Evolutionary conservation across 2,888 invertebrate species (phyloP).

Genomic region (Caenorhabditis becei): DNA sequence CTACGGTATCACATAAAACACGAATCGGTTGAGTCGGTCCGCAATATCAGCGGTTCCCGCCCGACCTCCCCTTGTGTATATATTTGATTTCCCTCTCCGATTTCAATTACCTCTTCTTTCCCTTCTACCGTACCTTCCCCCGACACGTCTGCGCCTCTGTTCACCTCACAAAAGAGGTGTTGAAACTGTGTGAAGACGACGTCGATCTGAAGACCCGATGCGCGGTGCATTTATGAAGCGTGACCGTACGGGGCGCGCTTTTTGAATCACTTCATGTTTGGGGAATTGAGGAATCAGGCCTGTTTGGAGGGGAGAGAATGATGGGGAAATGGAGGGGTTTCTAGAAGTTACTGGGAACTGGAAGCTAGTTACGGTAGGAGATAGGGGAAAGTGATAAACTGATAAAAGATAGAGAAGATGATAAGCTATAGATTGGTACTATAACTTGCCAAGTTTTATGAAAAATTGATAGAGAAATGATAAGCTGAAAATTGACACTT

Average conservation of each 20-base stretch:
- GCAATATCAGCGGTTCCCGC: conserved; percentile 51
- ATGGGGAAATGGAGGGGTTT: no score
- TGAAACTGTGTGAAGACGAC: conserved; percentile 39
- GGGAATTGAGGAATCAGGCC: conserved; percentile 1
- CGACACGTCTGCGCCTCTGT: conserved; percentile 48
- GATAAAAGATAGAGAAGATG: no score
- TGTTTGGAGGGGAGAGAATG: conserved; percentile 22
- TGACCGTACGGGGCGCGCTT: conserved; percentile 21
- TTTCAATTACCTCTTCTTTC: conserved; percentile 38
- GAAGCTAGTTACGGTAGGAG: not conserved
- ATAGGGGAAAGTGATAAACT: no score
- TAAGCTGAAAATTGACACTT: no score
- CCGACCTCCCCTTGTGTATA: conserved; percentile 49
- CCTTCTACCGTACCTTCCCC: conserved; percentile 14
- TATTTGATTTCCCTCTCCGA: conserved; percentile 36
- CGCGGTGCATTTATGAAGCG: conserved; percentile 62
- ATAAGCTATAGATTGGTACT: no score
- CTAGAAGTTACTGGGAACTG: not conserved
- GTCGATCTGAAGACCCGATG: conserved; percentile 38
- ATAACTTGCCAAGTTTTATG: no score
- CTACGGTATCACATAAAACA: conserved; percentile 53
- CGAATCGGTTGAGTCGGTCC: conserved; percentile 51
- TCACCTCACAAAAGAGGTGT: conserved; percentile 52
- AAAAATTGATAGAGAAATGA: no score
- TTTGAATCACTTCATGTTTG: conserved; percentile 57